Evolutionary conservation across 2,888 invertebrate genomes (phyloP), one percentile per base, ranked within the genome.

Genomic region (Acanthosoma haemorrhoidale): DNA sequence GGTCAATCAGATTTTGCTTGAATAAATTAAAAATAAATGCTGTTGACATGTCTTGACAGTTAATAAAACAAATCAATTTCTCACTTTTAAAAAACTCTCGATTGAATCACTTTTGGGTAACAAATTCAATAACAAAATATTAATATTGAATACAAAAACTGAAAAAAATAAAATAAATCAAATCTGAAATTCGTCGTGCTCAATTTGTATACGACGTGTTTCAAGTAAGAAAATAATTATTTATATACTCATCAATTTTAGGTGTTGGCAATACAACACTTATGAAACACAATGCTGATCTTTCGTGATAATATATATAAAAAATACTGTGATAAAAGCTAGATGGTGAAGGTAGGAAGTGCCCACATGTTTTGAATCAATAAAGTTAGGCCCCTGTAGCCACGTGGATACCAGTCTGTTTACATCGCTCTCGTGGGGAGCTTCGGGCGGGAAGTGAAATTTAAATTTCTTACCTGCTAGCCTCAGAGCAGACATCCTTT

Each of bases 401-500:
- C 72, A 72, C 72, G 72, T 73, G 72, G 70, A 29, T 66, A 61
- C 68, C 63, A 63, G 63, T 63, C 61, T 69, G 69, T 51, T 69
- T 69, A 61, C 61, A 36, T 39, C 69, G 34, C 59, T 58, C 61
- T 57, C 63, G 39, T 63, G 15, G 31, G 38, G 63, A 25, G 25
- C 38, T 39, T 38, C 25, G 63, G 63, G 63, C 25, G 63, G 41
- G 31, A 34, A 59, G 63, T 63, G 63, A 63, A 63, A 63, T 63
- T 68, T 39, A 68, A 68, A 68, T 68, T 39, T 58, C 68, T 74
- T 76, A 77, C 77, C 77, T 76, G 99, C 98, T 80, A 98, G 87
- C 80, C 99, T 86, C 73, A 99, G 85, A 74, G 98, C 96, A 15
- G 97, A 97, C 99, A 99, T 99, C 79, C 99, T 87, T 83, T 98